A percentile compares a stretch with the other conserved stretches of the same genome.
Conservation (phyloP, 2,888 invertebrate species). For the Macropis europaea region DNA sequence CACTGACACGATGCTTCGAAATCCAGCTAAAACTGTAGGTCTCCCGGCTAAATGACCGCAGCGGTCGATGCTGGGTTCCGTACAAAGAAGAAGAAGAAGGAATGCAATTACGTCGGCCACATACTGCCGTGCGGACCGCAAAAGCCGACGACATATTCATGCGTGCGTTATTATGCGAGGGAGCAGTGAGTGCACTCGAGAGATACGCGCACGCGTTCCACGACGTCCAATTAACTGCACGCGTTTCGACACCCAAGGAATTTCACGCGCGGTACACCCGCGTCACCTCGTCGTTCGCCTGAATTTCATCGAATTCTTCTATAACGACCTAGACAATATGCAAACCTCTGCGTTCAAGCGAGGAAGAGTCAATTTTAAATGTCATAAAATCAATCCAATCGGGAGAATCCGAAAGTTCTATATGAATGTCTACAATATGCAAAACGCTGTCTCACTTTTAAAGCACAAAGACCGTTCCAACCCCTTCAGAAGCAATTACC, state of each 20-base stretch:
- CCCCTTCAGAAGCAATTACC: too few relatives aligned
- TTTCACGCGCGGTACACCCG: conserved; percentile 30
- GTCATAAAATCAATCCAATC: too few relatives aligned
- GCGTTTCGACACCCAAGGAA: conserved; percentile 60
- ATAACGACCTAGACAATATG: neutral
- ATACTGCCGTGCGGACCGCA: conserved; percentile 56
- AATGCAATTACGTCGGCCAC: conserved; percentile 71
- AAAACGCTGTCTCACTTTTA: too few relatives aligned
- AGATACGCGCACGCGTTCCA: conserved; percentile 63
- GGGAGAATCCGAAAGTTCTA: too few relatives aligned
- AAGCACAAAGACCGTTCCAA: too few relatives aligned
- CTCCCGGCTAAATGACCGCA: too few relatives aligned
- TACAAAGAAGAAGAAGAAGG: conserved; percentile 41
- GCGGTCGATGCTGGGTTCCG: too few relatives aligned
- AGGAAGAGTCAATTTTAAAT: too few relatives aligned
- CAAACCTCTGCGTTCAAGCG: too few relatives aligned
- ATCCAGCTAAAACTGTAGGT: too few relatives aligned
- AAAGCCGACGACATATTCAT: conserved; percentile 71
- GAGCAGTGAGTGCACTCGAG: conserved; percentile 65
- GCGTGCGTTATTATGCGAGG: conserved; percentile 65
- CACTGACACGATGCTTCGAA: too few relatives aligned
- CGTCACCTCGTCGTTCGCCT: conserved; percentile 3
- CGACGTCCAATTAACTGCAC: conserved; percentile 62
- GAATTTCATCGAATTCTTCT: neutral
- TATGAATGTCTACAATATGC: too few relatives aligned